phyloP scores from a whole-genome alignment of 2,888 invertebrate genomes.

The Acrocera orbiculus region DNA sequence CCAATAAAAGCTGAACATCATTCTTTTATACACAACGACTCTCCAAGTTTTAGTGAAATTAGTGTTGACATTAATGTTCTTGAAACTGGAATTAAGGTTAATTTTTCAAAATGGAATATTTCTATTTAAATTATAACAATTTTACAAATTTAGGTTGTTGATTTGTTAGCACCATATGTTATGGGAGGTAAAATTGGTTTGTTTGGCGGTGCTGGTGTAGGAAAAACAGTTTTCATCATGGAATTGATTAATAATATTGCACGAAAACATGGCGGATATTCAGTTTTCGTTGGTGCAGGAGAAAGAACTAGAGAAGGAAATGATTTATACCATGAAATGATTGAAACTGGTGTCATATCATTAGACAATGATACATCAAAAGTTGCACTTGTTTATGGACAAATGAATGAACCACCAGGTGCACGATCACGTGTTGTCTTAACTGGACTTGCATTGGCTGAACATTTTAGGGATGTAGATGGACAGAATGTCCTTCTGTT shows the following conservation, averaged over 20 bases:
- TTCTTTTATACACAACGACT: constrained; percentile 76
- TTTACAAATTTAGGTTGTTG: constrained; percentile 52
- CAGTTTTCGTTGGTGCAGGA: constrained; percentile 91
- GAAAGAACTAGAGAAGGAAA: constrained; percentile 91
- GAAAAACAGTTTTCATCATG: constrained; percentile 92
- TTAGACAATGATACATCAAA: constrained; percentile 79
- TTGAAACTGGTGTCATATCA: constrained; percentile 81
- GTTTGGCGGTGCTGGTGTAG: constrained; percentile 88
- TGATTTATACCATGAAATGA: constrained; percentile 92
- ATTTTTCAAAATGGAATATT: too few relatives aligned
- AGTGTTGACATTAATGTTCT: constrained; percentile 80
- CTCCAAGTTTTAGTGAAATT: constrained; percentile 83
- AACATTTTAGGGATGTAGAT: constrained; percentile 86
- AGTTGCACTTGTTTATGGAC: constrained; percentile 72
- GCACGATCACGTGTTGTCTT: constrained; percentile 86
- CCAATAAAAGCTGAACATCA: constrained; percentile 61
- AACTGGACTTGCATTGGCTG: constrained; percentile 82
- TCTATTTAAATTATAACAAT: too few relatives aligned
- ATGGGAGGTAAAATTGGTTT: constrained; percentile 91
- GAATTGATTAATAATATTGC: constrained; percentile 92
- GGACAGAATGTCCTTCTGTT: constrained; percentile 89
- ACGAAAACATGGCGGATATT: constrained; percentile 91
- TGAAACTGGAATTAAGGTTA: constrained; percentile 73
- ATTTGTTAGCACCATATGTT: constrained; percentile 77
- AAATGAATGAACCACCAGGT: constrained; percentile 94